phyloP scores from a whole-genome alignment of 1,140 invertebrate genomes.

The Venturia canescens region DNA sequence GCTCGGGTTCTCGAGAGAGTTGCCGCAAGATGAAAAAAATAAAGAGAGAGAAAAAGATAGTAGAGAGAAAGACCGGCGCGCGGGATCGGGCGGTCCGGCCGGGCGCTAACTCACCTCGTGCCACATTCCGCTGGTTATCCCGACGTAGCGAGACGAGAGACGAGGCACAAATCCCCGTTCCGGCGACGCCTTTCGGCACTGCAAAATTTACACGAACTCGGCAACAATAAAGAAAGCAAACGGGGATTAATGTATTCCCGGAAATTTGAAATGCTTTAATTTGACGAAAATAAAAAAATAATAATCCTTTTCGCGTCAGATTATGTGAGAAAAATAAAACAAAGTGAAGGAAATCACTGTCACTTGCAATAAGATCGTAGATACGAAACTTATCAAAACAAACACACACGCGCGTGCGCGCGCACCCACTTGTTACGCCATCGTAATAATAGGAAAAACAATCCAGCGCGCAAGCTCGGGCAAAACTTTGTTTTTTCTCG shows the following conservation, averaged over 20 bases:
- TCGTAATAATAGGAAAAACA: not conserved
- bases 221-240: not conserved
- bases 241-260: not conserved
- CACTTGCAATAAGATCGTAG: not conserved
- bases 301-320: not conserved
- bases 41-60: slow-evolving; percentile 33
- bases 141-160: slow-evolving; percentile 47
- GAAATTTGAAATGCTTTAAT: not conserved
- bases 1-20: not conserved
- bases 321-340: not conserved
- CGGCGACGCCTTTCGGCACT: slow-evolving; percentile 33
- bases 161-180: slow-evolving; percentile 29
- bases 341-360: not conserved
- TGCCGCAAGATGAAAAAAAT: not conserved
- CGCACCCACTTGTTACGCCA: not conserved
- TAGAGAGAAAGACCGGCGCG: slow-evolving; percentile 31
- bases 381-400: slow-evolving; percentile 1
- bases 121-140: slow-evolving; percentile 68
- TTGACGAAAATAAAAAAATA: not conserved
- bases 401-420: not conserved
- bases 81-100: slow-evolving; percentile 62
- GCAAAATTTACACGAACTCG: slow-evolving; percentile 6
- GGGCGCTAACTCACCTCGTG: slow-evolving; percentile 71
- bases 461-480: not conserved
- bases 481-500: not conserved